Evolutionary conservation across 2,113 vertebrate species (phyloP).

Genomic region (Leucopsar rothschildi): DNA sequence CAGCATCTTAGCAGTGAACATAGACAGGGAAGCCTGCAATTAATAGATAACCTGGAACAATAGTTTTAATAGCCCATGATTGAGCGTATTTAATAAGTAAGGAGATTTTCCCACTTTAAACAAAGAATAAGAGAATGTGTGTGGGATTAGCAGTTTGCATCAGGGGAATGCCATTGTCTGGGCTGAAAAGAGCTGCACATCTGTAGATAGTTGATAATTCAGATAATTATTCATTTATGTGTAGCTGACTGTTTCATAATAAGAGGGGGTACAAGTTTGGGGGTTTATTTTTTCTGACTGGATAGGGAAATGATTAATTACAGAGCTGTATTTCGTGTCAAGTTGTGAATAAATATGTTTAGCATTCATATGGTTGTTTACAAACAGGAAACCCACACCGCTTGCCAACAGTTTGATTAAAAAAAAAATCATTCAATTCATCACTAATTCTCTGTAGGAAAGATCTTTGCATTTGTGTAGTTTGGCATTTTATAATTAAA

Average conservation of each 20-base stretch:
- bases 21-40: slow-evolving; percentile 68
- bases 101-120: slow-evolving; percentile 77
- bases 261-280: slow-evolving; percentile 42
- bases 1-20: slow-evolving; percentile 43
- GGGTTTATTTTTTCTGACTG: slow-evolving; percentile 63
- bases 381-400: slow-evolving; percentile 59
- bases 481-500: slow-evolving; percentile 70
- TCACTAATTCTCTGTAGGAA: slow-evolving; percentile 66
- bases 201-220: slow-evolving; percentile 80
- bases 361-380: slow-evolving; percentile 71
- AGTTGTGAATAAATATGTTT: slow-evolving; percentile 74
- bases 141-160: slow-evolving; percentile 73
- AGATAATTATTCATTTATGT: slow-evolving; percentile 69
- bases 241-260: slow-evolving; percentile 59
- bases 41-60: slow-evolving; percentile 83
- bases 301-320: slow-evolving; percentile 77
- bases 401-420: slow-evolving; percentile 74
- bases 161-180: slow-evolving; percentile 70
- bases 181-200: slow-evolving; percentile 69
- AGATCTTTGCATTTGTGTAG: slow-evolving; percentile 66
- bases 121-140: slow-evolving; percentile 73
- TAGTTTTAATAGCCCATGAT: slow-evolving; percentile 78
- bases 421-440: slow-evolving; percentile 60
- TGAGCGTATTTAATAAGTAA: slow-evolving; percentile 72
- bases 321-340: slow-evolving; percentile 69